Evolutionary conservation across 2,113 vertebrate genomes (phyloP), one percentile per base, ranked within the genome.

Genomic region (Physeter macrocephalus): DNA sequence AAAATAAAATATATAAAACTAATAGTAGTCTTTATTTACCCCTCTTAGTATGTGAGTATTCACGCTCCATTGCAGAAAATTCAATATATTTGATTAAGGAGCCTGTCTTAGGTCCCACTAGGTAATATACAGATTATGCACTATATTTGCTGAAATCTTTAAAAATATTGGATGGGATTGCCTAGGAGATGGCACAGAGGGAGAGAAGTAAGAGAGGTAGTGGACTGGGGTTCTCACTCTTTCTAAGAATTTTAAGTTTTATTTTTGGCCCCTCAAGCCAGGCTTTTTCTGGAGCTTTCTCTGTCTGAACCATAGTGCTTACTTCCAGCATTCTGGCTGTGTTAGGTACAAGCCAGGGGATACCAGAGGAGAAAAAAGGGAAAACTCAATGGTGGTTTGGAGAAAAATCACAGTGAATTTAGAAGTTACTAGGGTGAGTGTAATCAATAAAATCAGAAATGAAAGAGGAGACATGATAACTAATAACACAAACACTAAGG

Each of bases 1-100:
- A n/a, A n/a, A n/a, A n/a, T n/a, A 71, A 96, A 15, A 61, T 87
- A 77, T 34, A 14, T 82, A 77, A 93, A 93, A 66, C 39, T 95
- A 84, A 59, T 85, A 64, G 62, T 34, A 88, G 17, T 85, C n/a
- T 67, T 91, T 88, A 49, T 49, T 85, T n/a, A 77, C 6, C 15
- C 34, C 15, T 67, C 66, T 82, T 93, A n/a, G 20, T 36, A 25
- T 66, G 6, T 72, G 43, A 89, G 39, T 89, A 77, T 64, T 43
- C 49, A 54, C 69, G 69, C 29, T 72, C 36, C 8, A 43, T 7
- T 41, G 34, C 23, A 88, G 34, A 83, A 95, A 83, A 78, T 52
- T 71, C 46, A n/a, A 8, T 89, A 4, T 75, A 27, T 89, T 92
- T 90, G 66, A 67, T 84, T 43, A 86, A 77, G 52, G 6, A 95